Percentiles rank a stretch among this genome's conserved stretches.
Evolutionary conservation across 2,888 invertebrate species (phyloP).

Genomic region (Blastobasis lacticolella): DNA sequence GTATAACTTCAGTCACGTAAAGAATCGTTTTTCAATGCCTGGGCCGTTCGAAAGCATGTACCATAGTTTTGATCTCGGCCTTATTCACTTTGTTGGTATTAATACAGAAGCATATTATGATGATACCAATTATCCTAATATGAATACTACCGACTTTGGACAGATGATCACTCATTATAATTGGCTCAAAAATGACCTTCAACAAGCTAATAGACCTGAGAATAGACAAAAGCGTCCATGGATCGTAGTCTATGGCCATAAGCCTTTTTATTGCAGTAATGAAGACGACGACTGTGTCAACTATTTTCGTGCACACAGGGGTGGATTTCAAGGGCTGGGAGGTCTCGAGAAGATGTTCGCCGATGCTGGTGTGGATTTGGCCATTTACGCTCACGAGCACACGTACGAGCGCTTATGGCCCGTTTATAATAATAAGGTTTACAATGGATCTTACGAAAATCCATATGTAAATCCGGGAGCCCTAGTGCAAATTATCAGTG

Average conservation of each 20-base stretch:
- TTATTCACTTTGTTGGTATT: not conserved
- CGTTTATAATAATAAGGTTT: conserved; percentile 79
- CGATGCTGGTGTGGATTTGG: conserved; percentile 88
- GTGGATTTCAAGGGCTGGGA: not conserved
- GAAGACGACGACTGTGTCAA: not conserved
- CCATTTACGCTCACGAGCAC: conserved; percentile 95
- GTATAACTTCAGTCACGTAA: not conserved
- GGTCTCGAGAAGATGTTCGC: conserved; percentile 85
- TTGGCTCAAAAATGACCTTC: not conserved
- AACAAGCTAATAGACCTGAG: not conserved
- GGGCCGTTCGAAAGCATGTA: not conserved
- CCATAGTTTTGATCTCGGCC: not conserved
- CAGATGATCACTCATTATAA: not conserved
- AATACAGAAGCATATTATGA: not conserved
- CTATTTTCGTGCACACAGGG: not conserved
- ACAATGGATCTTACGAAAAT: not conserved
- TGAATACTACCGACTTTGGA: not conserved
- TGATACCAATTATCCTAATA: not conserved
- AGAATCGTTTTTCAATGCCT: not conserved
- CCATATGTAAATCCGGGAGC: not conserved
- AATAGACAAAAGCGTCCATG: not conserved
- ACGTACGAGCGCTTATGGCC: conserved; percentile 93
- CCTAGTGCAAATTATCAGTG: not conserved
- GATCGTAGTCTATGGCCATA: not conserved
- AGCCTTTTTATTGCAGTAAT: not conserved